Base-by-base conservation (phyloP, 2,888 invertebrate genomes). In the Ophraella communa region DNA sequence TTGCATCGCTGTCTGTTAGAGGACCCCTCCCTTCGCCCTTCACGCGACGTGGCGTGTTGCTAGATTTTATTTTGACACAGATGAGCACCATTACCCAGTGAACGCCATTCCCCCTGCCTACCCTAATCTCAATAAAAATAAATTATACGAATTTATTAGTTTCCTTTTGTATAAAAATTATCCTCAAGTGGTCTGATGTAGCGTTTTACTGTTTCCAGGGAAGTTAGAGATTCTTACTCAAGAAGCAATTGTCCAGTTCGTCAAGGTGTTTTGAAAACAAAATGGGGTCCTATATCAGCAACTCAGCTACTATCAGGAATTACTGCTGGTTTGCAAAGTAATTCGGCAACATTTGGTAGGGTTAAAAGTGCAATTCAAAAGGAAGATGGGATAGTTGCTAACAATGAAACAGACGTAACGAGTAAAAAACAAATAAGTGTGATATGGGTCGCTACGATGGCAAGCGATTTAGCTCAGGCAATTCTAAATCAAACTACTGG, bases 381-480 rank as follows among this genome's bases (percentile, higher is more conserved):
- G 30, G 70, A 74, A 23, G 72, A 73, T 52, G 70, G 66, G n/a
- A 66, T 64, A 44, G 56, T 57, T 33, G 64, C 47, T 60, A 68
- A 33, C 21, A 54, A 57, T 47, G 51, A 42, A 23, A 62, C 59
- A 59, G 66, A 55, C 39, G 49, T 35, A 52, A 56, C 54, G 35
- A 55, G 54, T 27, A 24, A 51, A 27, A 49, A 65, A 51, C 56
- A 69, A 23, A 70, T 70, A 42, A 86, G 87, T 69, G 89, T 88
- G 72, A 76, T 86, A 49, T 88, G 87, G 86, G 85, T 87, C 10
- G 85, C 89, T 10, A 88, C 89, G 23, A 70, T 79, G 78, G 81
- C 79, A 85, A 89, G 89, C 53, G 90, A 91, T 77, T 78, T 91
- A 69, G 89, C 89, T 4, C 90, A 90, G 80, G 85, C 89, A 55